Evolutionary conservation across 2,888 invertebrate genomes (phyloP), one percentile per base, ranked within the genome.

Genomic region (Podotricha telesiphe): DNA sequence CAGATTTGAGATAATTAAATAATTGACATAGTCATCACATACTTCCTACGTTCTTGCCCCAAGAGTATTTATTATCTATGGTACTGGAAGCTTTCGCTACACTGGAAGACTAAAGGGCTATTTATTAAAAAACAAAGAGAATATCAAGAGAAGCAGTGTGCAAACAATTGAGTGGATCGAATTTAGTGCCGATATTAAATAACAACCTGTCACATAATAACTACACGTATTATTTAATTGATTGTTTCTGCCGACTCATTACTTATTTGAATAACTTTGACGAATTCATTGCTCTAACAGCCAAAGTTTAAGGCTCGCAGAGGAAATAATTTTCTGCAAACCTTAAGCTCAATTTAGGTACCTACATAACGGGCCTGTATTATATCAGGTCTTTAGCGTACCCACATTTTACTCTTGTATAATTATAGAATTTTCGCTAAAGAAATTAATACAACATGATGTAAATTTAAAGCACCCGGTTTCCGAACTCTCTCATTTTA

Each of bases 1-100:
- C 80, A 81, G 82, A 84, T 81, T 82, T 82, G 86, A 84, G 86
- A 86, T 85, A 84, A 87, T 85, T 88, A 91, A 91, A 90, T 93
- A 93, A 93, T 93, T 93, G 93, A 93, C 93, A 92, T 86, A 88
- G 90, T 91, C 86, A 93, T 93, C 93, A 93, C 92, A 92, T 89
- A 91, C 89, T 90, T 90, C 78, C 86, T 91, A 89, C 81, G 78
- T 85, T 88, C 86, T 86, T 87, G 89, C 86, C 84, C 85, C 82
- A 83, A 86, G 82, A 85, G 80, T 88, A 82, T n/a, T n/a, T n/a
- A n/a, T 86, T 84, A 82, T 82, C 84, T 82, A 75, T 84, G 82
- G 81, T 80, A 85, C 81, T 78, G 85, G 86, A 91, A 90, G 88
- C 87, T 84, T 86, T 84, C 78, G 82, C 85, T 86, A 86, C 82